Evolutionary conservation across 1,140 invertebrate species (phyloP), one percentile per base, ranked within the genome.

Genomic region (Antheraea mylitta): DNA sequence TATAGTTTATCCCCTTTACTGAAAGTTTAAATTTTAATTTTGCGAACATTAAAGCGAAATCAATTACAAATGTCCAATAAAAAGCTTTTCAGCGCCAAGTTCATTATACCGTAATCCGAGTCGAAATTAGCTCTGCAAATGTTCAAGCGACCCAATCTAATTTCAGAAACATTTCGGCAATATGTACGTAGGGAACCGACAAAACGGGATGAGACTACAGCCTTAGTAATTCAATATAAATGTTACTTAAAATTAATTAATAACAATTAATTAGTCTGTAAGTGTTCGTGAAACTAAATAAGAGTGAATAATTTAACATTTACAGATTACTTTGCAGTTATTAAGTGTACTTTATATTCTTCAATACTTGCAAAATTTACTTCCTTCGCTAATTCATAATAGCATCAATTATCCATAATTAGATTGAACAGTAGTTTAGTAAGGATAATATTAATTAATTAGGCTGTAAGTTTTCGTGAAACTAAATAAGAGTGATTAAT

Each of bases 61-160:
- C 45, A 53, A 53, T 53, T 53, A 64, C n/a, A 69, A 69, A 37
- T 48, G 62, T 45, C 19, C 36, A 58, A 58, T 64, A 64, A 69
- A 66, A 59, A 58, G 68, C 62, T 37, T 64, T 59, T 69, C 68
- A 42, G 48, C 68, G 38, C 67, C 61, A 58, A 64, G 68, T 69
- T 65, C 68, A 69, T 69, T 69, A 69, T 69, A 65, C 68, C 45
- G 68, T 63, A 69, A 69, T 69, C 53, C 53, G 53, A 58, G 63
- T 42, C 36, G 63, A 69, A 69, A 69, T 69, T 69, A 65, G 59
- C 30, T 63, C 68, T 18, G 68, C 48, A 53, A 53, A 64, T 58
- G 36, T 37, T 64, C 60, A 36, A 63, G 60, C 45, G 37, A 63
- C 16, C 61, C 64, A 69, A 69, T 69, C 68, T 65, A 69, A 69